Percentiles rank a stretch among this genome's conserved stretches.
Conservation (phyloP, 2,113 vertebrate species). For the Montifringilla adamsi region DNA sequence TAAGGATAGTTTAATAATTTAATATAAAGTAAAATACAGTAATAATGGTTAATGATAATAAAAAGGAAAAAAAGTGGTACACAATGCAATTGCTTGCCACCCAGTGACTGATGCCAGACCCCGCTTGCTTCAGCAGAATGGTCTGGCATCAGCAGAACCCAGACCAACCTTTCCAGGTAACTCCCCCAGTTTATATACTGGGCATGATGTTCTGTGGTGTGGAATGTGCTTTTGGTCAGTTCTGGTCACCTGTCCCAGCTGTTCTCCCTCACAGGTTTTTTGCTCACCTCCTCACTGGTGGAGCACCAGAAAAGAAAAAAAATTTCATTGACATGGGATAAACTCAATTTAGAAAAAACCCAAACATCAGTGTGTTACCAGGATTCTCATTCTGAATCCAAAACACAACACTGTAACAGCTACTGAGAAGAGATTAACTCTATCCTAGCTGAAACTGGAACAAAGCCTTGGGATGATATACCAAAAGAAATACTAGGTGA, state of each 20-base stretch:
- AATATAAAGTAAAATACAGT: not conserved
- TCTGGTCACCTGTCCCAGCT: rapidly evolving
- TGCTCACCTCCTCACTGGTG: not conserved
- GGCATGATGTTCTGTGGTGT: not conserved
- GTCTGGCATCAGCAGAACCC: not conserved
- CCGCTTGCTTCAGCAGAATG: not conserved
- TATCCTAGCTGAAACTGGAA: not conserved
- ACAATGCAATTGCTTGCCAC: not conserved
- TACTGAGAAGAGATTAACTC: not conserved
- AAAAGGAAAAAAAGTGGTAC: not conserved
- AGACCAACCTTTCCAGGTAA: not conserved
- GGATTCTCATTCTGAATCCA: not conserved
- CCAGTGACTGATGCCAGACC: not conserved
- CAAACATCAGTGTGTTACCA: not conserved
- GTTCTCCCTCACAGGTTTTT: not conserved
- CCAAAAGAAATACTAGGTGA: not conserved
- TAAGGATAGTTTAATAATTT: not conserved
- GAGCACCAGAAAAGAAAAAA: not conserved
- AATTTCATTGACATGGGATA: not conserved
- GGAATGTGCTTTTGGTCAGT: not conserved
- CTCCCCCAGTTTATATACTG: not conserved
- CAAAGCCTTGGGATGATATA: not conserved
- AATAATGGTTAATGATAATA: not conserved
- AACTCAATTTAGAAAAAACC: not conserved
- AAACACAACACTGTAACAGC: not conserved